phyloP scores from a whole-genome alignment of 2,113 vertebrate species.

The Pachypanchax playfairii region DNA sequence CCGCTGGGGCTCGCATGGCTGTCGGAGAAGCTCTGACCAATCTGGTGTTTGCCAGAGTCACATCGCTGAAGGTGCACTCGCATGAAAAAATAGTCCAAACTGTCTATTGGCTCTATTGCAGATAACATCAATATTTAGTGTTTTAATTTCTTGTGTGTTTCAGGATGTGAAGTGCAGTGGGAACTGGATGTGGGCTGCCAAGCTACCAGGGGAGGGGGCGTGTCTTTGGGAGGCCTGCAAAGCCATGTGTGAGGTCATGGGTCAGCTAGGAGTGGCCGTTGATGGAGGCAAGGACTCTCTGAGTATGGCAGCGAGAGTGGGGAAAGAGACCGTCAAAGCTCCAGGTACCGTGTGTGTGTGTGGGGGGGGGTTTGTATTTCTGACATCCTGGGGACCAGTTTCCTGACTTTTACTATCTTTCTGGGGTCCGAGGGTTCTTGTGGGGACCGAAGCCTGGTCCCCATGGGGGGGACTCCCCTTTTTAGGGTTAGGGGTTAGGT shows the following conservation, averaged over 20 bases:
- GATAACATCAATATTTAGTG: background rate
- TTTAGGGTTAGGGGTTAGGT: no score
- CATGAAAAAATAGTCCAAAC: rapidly evolving
- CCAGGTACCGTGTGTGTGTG: conserved; percentile 78
- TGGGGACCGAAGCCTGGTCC: no score
- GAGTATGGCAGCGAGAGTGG: conserved; percentile 91
- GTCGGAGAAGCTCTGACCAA: conserved; percentile 92
- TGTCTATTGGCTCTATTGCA: background rate
- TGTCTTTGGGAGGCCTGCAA: conserved; percentile 85
- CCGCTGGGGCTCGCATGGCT: conserved; percentile 86
- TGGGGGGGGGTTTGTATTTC: background rate
- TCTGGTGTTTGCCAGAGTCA: conserved; percentile 88
- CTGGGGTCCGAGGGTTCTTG: no score
- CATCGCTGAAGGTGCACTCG: conserved; percentile 80
- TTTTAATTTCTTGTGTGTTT: conserved; percentile 4
- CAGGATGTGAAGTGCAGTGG: conserved; percentile 94
- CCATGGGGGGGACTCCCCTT: no score
- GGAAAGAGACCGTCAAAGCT: conserved; percentile 85
- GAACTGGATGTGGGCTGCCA: conserved; percentile 97
- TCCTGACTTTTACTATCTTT: no score
- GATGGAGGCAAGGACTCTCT: conserved; percentile 94
- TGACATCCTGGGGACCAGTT: no score
- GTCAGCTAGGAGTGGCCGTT: conserved; percentile 85
- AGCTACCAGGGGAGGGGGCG: conserved; percentile 87
- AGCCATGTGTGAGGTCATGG: conserved; percentile 89